These are phyloP conservation scores for Arvicola amphibius DNA, from an alignment of 2,797 vertebrate genomes.

Conservation along the genomic window DNA sequence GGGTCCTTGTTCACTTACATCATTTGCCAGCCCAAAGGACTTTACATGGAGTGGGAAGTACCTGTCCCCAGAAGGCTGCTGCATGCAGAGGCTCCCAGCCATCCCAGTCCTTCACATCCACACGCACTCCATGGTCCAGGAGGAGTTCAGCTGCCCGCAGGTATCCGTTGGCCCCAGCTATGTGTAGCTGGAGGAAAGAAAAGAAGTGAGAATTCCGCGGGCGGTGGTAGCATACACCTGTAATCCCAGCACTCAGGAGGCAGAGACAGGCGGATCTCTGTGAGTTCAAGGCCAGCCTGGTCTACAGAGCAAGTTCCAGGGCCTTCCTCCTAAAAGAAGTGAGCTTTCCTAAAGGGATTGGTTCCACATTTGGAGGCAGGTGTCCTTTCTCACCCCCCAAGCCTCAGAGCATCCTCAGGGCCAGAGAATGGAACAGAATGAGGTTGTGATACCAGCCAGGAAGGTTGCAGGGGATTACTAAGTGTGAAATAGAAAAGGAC, in stretches of 20 bases:
- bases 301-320: too few relatives aligned
- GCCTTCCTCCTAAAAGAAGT: constrained; percentile 44
- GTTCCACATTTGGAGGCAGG: not conserved
- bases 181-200: constrained; percentile 91
- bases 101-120: constrained; percentile 94
- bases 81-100: constrained; percentile 98
- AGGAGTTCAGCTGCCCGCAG: constrained; percentile 95
- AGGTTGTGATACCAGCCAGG: not conserved
- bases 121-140: constrained; percentile 93
- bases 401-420: not conserved
- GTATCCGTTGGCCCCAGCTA: constrained; percentile 96
- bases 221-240: too few relatives aligned
- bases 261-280: too few relatives aligned
- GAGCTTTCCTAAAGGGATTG: not conserved
- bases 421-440: not conserved
- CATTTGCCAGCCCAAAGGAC: not conserved
- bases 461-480: not conserved
- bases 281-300: too few relatives aligned
- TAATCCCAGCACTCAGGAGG: too few relatives aligned
- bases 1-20: not conserved
- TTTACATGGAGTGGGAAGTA: constrained; percentile 75
- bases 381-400: not conserved
- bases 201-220: constrained; percentile 42
- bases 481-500: not conserved
- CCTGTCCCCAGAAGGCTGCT: constrained; percentile 99